Base-by-base conservation (phyloP, 2,797 vertebrate genomes). In the Mareca penelope region DNA sequence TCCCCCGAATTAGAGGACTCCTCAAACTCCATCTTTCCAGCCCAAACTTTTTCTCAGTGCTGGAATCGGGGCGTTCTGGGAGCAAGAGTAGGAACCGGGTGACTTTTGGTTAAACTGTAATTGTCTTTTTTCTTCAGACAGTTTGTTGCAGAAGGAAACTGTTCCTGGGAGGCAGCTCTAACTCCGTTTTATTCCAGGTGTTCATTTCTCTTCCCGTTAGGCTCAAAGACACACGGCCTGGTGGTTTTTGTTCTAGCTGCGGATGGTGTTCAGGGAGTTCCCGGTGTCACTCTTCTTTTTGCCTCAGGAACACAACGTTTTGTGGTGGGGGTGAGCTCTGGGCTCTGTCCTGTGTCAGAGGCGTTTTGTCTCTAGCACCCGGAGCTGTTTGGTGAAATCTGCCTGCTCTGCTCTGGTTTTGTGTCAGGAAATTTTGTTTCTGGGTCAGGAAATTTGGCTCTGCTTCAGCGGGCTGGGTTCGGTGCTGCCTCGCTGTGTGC, bases 231-330 rank as follows among this genome's bases (percentile, higher is more conserved):
- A 24, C 9, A 1, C 1, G 31, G 60, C 4, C 68, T 86, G 19
- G 55, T 2, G n/a, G 22, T 21, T 70, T 69, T 19, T 35, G 40
- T 50, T 22, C 13, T 19, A 31, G 57, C 88, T 59, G 63, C 60
- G 85, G 85, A 28, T 80, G 19, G 2, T 6, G 8, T 50, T 91
- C 33, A 68, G 67, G n/a, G 80, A 88, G 81, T 77, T 90, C 19
- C 89, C 57, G 71, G 73, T 87, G 94, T 91, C 83, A 67, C 93
- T 35, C 16, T 37, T 24, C 71, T 46, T 60, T 89, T 48, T 22
- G 44, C 44, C 21, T 64, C 12, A 57, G 67, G 67, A 81, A 7
- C 37, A 6, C 18, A 24, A 11, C 24, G 19, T 76, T 83, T 63
- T 26, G 0, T 2, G 19, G 44, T 17, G 53, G n/a, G 10, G 42